Conservation (phyloP, 2,113 vertebrate genomes). For the Mystacornis crossleyi region DNA sequence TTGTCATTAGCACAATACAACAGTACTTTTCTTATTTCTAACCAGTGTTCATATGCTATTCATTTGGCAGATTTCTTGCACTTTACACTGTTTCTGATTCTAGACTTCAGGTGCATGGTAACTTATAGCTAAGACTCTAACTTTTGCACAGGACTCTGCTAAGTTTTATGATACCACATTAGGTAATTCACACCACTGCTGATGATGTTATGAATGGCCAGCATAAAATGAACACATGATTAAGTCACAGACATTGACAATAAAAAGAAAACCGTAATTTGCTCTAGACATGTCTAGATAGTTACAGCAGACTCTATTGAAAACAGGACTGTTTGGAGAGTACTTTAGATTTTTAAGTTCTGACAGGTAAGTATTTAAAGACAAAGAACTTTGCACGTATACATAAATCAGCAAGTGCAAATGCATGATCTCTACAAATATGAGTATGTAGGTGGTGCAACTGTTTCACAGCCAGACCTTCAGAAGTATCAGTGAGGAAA, state of each 20-base stretch:
- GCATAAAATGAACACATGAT: constrained; percentile 58
- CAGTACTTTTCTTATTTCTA: constrained; percentile 53
- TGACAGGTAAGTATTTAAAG: background rate
- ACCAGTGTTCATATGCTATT: constrained; percentile 14
- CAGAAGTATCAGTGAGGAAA: background rate
- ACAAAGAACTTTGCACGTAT: background rate
- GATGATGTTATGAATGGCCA: background rate
- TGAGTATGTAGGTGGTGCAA: background rate
- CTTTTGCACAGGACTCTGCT: background rate
- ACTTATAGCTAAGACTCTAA: background rate
- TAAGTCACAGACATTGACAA: constrained; percentile 50
- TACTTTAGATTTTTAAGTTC: background rate
- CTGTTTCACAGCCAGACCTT: background rate
- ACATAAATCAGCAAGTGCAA: background rate
- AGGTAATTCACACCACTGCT: constrained; percentile 53
- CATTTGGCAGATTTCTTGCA: background rate
- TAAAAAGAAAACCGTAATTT: constrained; percentile 49
- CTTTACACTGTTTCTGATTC: constrained; percentile 50
- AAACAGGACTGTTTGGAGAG: background rate
- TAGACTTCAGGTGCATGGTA: constrained; percentile 48
- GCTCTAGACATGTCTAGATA: background rate
- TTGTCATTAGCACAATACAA: constrained; percentile 2
- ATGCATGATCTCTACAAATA: background rate
- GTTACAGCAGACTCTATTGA: background rate
- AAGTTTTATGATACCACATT: constrained; percentile 32